Evolutionary conservation across 2,797 vertebrate species (phyloP).

Genomic region (Glyptemys insculpta): DNA sequence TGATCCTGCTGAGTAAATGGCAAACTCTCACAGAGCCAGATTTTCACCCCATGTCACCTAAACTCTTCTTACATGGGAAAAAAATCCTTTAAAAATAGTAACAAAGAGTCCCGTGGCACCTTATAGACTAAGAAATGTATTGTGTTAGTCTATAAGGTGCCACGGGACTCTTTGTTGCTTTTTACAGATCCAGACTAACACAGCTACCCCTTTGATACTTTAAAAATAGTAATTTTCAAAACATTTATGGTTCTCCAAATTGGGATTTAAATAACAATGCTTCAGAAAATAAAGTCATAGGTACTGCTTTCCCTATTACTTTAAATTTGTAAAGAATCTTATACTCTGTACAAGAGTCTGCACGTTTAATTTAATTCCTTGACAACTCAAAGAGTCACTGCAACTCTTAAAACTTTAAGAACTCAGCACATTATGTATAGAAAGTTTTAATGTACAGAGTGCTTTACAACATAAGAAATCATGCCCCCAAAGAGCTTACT

Average conservation of each 20-base stretch:
- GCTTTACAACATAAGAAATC: background rate
- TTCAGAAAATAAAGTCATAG: background rate
- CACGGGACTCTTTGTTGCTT: no score
- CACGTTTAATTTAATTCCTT: background rate
- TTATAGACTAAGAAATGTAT: no score
- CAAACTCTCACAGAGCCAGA: background rate
- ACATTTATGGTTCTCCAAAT: background rate
- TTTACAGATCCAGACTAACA: no score
- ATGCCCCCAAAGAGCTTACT: background rate
- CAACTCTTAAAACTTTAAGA: background rate
- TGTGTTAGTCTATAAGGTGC: no score
- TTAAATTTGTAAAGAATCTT: background rate
- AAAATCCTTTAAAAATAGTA: background rate
- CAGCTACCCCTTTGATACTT: background rate
- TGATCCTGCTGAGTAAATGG: background rate
- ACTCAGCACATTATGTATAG: background rate
- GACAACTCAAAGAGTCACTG: background rate
- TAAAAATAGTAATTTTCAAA: background rate
- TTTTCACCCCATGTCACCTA: background rate
- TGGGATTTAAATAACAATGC: background rate
- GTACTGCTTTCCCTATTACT: background rate
- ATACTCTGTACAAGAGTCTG: background rate
- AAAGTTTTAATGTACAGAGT: background rate
- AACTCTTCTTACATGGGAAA: background rate
- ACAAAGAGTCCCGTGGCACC: no score